Evolutionary conservation across 37 sponge, comb jelly and placozoan species (phyloP).

Genomic region (Beroe forskalii): DNA sequence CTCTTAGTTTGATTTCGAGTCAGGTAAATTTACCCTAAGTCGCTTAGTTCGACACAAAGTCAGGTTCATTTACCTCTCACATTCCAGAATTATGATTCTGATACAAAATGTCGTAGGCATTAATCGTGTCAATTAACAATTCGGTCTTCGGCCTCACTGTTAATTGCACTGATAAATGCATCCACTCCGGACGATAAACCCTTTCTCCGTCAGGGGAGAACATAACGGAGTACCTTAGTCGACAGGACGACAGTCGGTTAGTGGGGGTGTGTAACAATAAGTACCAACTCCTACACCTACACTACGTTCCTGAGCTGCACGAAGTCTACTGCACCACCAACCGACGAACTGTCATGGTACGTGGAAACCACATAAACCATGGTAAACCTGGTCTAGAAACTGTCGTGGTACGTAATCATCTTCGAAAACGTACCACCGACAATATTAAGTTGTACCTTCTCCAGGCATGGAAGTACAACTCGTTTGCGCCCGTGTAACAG

Average conservation of each 20-base stretch:
- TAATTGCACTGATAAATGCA: too few relatives aligned
- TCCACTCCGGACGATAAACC: too few relatives aligned
- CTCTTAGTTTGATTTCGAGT: too few relatives aligned
- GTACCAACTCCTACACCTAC: background rate
- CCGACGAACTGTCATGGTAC: conserved; percentile 45
- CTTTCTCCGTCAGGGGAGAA: conserved; percentile 59
- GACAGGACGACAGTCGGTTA: background rate
- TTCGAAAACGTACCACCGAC: background rate
- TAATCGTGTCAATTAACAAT: too few relatives aligned
- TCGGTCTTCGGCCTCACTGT: too few relatives aligned
- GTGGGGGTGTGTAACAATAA: background rate
- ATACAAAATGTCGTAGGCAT: too few relatives aligned
- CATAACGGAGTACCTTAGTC: conserved; percentile 50
- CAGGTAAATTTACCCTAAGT: too few relatives aligned
- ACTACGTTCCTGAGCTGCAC: conserved; percentile 45
- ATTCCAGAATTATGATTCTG: background rate
- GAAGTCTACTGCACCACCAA: conserved; percentile 54
- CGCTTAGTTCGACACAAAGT: too few relatives aligned
- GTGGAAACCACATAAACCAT: background rate
- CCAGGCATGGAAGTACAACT: conserved; percentile 61
- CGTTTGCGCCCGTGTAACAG: conserved; percentile 19
- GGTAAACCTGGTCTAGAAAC: background rate
- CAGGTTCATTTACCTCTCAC: too few relatives aligned
- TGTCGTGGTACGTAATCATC: background rate
- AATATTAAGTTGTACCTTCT: background rate